These are phyloP conservation scores for Apotomis turbidana DNA, from an alignment of 2,888 invertebrate genomes.

Conservation along the genomic window DNA sequence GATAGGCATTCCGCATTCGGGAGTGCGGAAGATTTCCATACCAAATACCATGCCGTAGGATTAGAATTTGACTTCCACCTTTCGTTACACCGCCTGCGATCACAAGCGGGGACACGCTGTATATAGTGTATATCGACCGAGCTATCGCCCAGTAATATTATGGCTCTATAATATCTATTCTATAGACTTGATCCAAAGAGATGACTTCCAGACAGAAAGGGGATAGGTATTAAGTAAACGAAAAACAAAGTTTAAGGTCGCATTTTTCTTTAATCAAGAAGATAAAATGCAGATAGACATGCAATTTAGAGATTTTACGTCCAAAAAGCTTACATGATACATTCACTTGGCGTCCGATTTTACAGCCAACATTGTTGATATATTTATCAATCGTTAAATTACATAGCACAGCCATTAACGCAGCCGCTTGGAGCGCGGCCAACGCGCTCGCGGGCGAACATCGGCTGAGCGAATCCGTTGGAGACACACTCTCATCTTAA, in stretches of 20 bases:
- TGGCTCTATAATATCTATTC: too few species aligned
- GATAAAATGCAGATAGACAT: conserved; percentile 70
- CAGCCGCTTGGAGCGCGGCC: conserved; percentile 65
- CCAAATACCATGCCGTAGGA: too few species aligned
- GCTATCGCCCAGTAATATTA: too few species aligned
- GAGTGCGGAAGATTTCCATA: too few species aligned
- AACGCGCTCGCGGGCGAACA: conserved; percentile 45
- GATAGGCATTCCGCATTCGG: too few species aligned
- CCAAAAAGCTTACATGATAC: conserved; percentile 55
- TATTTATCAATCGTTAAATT: conserved; percentile 44
- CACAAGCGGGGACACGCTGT: too few species aligned
- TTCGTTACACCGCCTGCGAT: too few species aligned
- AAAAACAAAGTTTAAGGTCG: conserved; percentile 48
- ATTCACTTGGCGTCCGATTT: conserved; percentile 49
- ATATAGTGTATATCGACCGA: too few species aligned
- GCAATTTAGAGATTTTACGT: conserved; percentile 65
- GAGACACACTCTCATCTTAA: conserved; percentile 51
- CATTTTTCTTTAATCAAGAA: conserved; percentile 70
- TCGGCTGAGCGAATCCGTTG: conserved; percentile 51
- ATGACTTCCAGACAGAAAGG: too few species aligned
- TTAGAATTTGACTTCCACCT: too few species aligned
- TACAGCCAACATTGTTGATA: conserved; percentile 40
- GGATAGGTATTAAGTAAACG: not conserved
- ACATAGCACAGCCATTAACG: conserved; percentile 74
- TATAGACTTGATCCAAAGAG: too few species aligned